Evolutionary conservation across 2,888 invertebrate genomes (phyloP), one percentile per base, ranked within the genome.

Genomic region (Syrista parreyssii): DNA sequence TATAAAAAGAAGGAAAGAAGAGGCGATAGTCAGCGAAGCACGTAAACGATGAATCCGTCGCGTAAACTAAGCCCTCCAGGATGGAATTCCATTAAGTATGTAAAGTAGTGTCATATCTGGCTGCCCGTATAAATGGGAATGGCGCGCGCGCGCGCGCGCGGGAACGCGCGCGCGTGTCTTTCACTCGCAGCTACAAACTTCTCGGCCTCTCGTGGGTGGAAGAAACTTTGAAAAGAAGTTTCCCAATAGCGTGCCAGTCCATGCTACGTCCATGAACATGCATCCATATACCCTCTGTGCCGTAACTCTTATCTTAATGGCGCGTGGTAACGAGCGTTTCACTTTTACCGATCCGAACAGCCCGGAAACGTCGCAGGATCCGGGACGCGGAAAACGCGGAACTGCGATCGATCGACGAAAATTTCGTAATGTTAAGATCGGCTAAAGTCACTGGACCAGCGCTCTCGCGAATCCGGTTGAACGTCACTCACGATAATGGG

Each of bases 181-280:
- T 86, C 81, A 79, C 82, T 79, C 78, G 78, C 78, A 77, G 79
- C 78, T 81, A 83, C 84, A 40, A 40, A 40, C 36, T 40, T 12
- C 80, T 85, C 85, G 84, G 86, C 85, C 83, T 82, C 77, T 82
- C 82, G 87, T 85, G 85, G 86, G 87, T 87, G 87, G 84, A 86
- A 72, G 75, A 75, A 80, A 75, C 78, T 75, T 77, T 80, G 80
- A 80, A 82, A 81, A 84, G 80, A 84, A 84, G 77, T 87, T 87
- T 87, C 83, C 86, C 84, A 82, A 87, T 85, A 83, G 85, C 79
- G 85, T 78, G 76, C 55, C 75, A 40, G 36, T 40, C 36, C 36
- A 12, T 15, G 36, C 36, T 15, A 40, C 4, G 36, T 12, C 36
- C 36, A 4, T 40, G 36, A 15, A 15, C 36, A 40, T 40, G 36